A percentile compares a stretch with the other conserved stretches of the same genome.
Conservation (phyloP, 2,888 invertebrate genomes). For the Athetis lepigone region DNA sequence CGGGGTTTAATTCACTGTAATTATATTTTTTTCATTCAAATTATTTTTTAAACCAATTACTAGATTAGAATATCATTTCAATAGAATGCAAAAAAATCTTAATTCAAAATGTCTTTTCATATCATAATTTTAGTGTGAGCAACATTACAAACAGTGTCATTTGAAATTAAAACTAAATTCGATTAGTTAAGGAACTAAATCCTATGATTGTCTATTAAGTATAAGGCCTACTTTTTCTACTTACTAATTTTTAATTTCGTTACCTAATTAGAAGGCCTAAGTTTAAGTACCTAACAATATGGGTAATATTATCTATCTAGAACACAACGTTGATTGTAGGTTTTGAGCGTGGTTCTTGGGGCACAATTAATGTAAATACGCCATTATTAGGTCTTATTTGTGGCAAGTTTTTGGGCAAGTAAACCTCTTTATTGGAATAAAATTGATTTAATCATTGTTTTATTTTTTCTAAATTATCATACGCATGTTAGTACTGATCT, state of each 20-base stretch:
- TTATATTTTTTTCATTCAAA: slow-evolving; percentile 9
- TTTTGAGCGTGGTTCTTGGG: slow-evolving; percentile 37
- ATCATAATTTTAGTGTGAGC: slow-evolving; percentile 45
- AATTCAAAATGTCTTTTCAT: slow-evolving; percentile 62
- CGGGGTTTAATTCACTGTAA: slow-evolving; percentile 20
- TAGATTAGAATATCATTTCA: slow-evolving; percentile 15
- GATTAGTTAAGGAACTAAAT: slow-evolving; percentile 48
- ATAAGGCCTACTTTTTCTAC: slow-evolving; percentile 62
- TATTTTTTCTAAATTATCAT: neutral
- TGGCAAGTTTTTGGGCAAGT: slow-evolving; percentile 1
- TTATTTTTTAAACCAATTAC: slow-evolving; percentile 2
- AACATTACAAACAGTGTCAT: slow-evolving; percentile 38
- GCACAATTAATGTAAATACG: neutral
- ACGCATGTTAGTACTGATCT: too few species aligned
- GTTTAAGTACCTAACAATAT: slow-evolving; percentile 47
- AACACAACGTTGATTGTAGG: slow-evolving; percentile 26
- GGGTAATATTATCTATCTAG: slow-evolving; percentile 38
- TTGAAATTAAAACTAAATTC: slow-evolving; percentile 49
- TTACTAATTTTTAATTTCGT: slow-evolving; percentile 54
- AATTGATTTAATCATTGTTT: neutral
- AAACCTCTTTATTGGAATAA: neutral
- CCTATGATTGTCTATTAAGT: slow-evolving; percentile 56
- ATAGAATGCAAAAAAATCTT: slow-evolving; percentile 18
- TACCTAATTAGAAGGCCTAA: slow-evolving; percentile 54
- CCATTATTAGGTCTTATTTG: neutral